Evolutionary conservation across 1,140 invertebrate genomes (phyloP), one percentile per base, ranked within the genome.

Genomic region (Tetragonula clypearis): DNA sequence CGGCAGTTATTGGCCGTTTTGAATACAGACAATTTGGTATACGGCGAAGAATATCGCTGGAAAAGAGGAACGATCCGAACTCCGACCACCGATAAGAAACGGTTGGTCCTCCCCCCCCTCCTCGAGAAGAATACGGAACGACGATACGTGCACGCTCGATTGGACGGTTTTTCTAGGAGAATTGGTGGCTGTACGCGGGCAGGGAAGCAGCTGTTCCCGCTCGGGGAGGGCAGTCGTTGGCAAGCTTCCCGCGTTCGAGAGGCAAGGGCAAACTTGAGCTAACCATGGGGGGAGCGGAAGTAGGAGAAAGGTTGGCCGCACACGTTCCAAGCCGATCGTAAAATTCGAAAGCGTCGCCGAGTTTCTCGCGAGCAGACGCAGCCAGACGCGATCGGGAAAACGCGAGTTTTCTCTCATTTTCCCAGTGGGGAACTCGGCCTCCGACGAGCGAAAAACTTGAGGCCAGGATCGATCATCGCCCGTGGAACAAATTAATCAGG

Each of bases 191-290:
- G 21, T 73, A 12, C 56, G 30, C 14, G 15, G 82, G 60, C 21
- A n/a, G 21, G 14, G 3, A 15, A 69, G 55, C 58, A 71, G 66
- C 26, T 72, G 73, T 21, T 30, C 49, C 41, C 49, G 41, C 41
- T 49, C 41, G 41, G 26, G 15, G 55, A 35, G 49, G 0, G 58
- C n/a, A 9, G 8, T 72, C 62, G 65, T 88, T 89, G 88, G 87
- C 88, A 89, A 84, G 49, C 56, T 88, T 86, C 87, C 84, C 84
- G 35, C 30, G 26, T 15, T 77, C 56, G 62, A 86, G 71, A 56
- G 23, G 21, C 19, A 35, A 73, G 12, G 30, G 26, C 73, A 49
- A 75, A 26, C 66, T 75, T 21, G 58, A 75, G 62, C 30, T 9
- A 60, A 41, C 14, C 21, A 35, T 35, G 35, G 12, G 19, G 49